These are phyloP conservation scores for Pediacus dermestoides DNA, from an alignment of 2,888 invertebrate species.

Conservation along the genomic window DNA sequence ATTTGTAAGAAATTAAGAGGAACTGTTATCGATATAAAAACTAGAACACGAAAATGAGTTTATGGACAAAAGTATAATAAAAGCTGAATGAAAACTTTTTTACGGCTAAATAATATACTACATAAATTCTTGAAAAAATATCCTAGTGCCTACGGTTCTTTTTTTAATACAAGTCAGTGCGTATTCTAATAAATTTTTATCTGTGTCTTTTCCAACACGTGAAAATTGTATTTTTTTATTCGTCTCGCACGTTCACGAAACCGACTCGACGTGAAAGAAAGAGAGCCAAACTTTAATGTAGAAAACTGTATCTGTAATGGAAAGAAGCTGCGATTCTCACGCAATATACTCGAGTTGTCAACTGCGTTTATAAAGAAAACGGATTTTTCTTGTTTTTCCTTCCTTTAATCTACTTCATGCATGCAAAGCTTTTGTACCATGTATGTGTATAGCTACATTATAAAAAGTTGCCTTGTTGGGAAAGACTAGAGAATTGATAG, in stretches of 20 bases:
- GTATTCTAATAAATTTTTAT: slow-evolving; percentile 25
- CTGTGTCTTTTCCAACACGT: slow-evolving; percentile 11
- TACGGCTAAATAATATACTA: slow-evolving; percentile 13
- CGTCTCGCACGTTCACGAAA: too few relatives aligned
- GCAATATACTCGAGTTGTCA: slow-evolving; percentile 27
- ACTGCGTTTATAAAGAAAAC: slow-evolving; percentile 26
- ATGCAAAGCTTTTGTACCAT: slow-evolving; percentile 15
- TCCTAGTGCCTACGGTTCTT: slow-evolving; percentile 13
- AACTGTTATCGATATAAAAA: too few relatives aligned
- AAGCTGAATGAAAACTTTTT: too few relatives aligned
- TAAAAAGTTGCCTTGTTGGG: too few relatives aligned
- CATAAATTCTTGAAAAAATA: slow-evolving; percentile 12
- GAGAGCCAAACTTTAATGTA: slow-evolving; percentile 12
- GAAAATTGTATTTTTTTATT: slow-evolving; percentile 8
- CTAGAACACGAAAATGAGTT: too few relatives aligned
- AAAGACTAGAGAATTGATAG: too few relatives aligned
- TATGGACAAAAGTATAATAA: too few relatives aligned
- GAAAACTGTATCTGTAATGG: slow-evolving; percentile 7
- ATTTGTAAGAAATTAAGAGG: too few relatives aligned
- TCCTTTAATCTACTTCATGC: slow-evolving; percentile 22
- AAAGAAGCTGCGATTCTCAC: slow-evolving; percentile 24
- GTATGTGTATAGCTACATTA: too few relatives aligned
- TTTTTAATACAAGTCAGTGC: slow-evolving; percentile 25
- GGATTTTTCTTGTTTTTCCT: slow-evolving; percentile 23
- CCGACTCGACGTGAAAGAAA: slow-evolving; percentile 8